A percentile compares a stretch with the other conserved stretches of the same genome.
Evolutionary conservation across 2,113 vertebrate genomes (phyloP).

Genomic region (Rattus rattus): DNA sequence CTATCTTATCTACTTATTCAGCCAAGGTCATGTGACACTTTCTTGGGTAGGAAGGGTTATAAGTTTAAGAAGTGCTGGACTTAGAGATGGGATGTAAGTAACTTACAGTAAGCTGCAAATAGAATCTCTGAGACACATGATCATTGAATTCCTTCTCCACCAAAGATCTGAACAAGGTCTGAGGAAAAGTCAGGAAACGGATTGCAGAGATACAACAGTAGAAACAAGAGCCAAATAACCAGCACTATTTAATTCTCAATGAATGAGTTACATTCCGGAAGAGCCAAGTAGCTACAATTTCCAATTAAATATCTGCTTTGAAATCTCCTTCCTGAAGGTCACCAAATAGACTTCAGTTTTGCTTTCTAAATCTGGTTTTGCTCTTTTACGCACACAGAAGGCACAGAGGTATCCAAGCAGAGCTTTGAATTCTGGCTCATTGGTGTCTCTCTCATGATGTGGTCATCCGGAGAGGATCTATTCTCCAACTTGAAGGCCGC

Average conservation of each 20-base stretch:
- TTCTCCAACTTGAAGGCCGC: background rate
- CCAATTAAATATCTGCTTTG: slow-evolving; percentile 8
- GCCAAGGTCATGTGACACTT: background rate
- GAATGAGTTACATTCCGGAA: slow-evolving; percentile 35
- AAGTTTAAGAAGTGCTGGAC: background rate
- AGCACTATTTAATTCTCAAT: background rate
- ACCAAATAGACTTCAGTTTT: slow-evolving; percentile 9
- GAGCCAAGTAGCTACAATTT: background rate
- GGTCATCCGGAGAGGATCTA: slow-evolving; percentile 3
- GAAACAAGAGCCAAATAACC: background rate
- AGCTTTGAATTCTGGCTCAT: background rate
- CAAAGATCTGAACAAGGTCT: slow-evolving; percentile 8
- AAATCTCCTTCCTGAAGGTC: background rate
- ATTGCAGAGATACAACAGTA: background rate
- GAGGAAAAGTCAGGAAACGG: background rate
- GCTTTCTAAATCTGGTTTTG: slow-evolving; percentile 29
- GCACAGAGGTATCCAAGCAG: background rate
- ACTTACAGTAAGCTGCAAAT: slow-evolving; percentile 1
- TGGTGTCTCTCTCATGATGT: background rate
- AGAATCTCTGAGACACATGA: background rate
- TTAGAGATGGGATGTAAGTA: background rate
- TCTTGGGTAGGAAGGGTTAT: background rate
- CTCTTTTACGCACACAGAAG: background rate
- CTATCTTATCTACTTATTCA: background rate
- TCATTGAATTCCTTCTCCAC: background rate